phyloP scores from a whole-genome alignment of 2,888 invertebrate species.

The Aphodius sticticus region DNA sequence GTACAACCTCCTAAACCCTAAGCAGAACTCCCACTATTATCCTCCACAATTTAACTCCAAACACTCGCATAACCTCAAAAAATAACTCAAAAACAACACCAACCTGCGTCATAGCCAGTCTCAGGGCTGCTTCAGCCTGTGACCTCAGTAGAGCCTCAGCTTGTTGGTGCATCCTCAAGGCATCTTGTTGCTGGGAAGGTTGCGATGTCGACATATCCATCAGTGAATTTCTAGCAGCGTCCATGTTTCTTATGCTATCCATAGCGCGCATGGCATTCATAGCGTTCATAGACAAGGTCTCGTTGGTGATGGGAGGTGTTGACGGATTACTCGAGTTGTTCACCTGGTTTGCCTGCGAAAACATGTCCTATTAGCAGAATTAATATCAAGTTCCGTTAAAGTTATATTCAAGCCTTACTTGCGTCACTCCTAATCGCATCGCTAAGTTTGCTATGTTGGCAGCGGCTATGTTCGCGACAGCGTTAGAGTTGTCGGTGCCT shows the following conservation, averaged over 20 bases:
- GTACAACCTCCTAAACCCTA: not conserved
- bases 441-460: slow-evolving; percentile 77
- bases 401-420: slow-evolving; percentile 48
- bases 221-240: slow-evolving; percentile 62
- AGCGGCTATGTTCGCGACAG: slow-evolving; percentile 71
- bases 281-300: slow-evolving; percentile 63
- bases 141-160: slow-evolving; percentile 83
- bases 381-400: not conserved
- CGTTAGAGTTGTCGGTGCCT: slow-evolving; percentile 62
- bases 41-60: not conserved
- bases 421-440: slow-evolving; percentile 70
- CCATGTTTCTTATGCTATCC: slow-evolving; percentile 64
- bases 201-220: slow-evolving; percentile 61
- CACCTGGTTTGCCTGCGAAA: slow-evolving; percentile 58
- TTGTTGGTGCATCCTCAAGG: slow-evolving; percentile 65
- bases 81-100: slow-evolving; percentile 25
- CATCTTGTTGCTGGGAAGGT: slow-evolving; percentile 57
- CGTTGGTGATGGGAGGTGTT: slow-evolving; percentile 60
- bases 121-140: slow-evolving; percentile 84
- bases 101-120: slow-evolving; percentile 80
- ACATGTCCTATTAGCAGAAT: slow-evolving; percentile 5
- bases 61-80: slow-evolving; percentile 11
- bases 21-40: not conserved
- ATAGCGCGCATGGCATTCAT: slow-evolving; percentile 70
- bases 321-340: slow-evolving; percentile 60